These are phyloP conservation scores for Panzeria rudis DNA, from an alignment of 2,888 invertebrate genomes.

Conservation along the genomic window DNA sequence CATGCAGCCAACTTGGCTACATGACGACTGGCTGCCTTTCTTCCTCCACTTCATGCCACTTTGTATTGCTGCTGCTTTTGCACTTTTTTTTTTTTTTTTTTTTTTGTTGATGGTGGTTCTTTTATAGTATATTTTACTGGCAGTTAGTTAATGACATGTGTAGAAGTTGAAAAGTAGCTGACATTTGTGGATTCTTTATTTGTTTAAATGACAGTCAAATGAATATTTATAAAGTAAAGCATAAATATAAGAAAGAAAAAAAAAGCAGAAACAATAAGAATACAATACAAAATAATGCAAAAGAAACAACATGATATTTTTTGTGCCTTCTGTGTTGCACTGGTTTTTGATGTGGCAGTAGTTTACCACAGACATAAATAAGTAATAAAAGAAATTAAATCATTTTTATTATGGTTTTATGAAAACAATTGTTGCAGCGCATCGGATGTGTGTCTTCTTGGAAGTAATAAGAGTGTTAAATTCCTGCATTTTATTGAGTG, in stretches of 20 bases:
- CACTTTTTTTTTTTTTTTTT: constrained; percentile 4
- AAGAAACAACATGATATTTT: constrained; percentile 24
- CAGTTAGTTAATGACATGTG: constrained; percentile 72
- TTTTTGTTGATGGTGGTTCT: constrained; percentile 25
- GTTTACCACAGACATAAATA: constrained; percentile 48
- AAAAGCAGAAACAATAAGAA: constrained; percentile 18
- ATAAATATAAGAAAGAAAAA: constrained; percentile 28
- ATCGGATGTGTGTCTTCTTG: constrained; percentile 15
- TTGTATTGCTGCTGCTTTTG: constrained; percentile 11
- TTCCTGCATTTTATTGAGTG: constrained; percentile 71
- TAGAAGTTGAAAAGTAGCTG: constrained; percentile 74
- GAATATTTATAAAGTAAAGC: constrained; percentile 71
- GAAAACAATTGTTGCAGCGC: constrained; percentile 46
- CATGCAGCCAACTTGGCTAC: constrained; percentile 68
- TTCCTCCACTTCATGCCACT: constrained; percentile 48
- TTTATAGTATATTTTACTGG: constrained; percentile 26
- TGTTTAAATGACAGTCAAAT: constrained; percentile 73
- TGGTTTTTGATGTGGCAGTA: constrained; percentile 37
- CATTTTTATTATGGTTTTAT: constrained; percentile 65
- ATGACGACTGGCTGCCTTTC: constrained; percentile 57
- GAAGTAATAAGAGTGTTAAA: constrained; percentile 69
- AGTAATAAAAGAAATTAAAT: constrained; percentile 68
- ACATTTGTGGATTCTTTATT: constrained; percentile 73
- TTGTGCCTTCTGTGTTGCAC: neutral
- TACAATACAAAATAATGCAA: constrained; percentile 2